Base-by-base conservation (phyloP, 2,797 vertebrate genomes). In the Halcyon badia region DNA sequence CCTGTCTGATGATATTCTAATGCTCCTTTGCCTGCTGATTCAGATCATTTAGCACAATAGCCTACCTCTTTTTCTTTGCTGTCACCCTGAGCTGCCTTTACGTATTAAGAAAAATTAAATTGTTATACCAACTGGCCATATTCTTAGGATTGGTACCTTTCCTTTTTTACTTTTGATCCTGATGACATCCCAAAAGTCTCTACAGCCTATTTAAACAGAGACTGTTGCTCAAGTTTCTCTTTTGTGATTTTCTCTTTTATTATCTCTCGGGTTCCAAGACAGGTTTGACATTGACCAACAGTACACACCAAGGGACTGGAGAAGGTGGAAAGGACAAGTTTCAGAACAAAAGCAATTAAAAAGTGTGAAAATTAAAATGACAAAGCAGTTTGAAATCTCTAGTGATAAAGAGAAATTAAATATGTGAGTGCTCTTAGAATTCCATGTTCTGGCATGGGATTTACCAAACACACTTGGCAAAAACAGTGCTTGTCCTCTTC, bases 321-420 rank as follows among this genome's bases (percentile, higher is more conserved):
- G 64, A 94, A 94, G 83, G 77, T 82, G 66, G 21, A 89, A 95
- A 93, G 85, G 93, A 94, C 83, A 93, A 76, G 60, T 86, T 90
- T 83, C 70, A 77, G 62, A 82, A 95, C 70, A 93, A 95, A 95
- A 86, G 85, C 90, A 97, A 97, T 97, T 96, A 94, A 95, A 86
- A 96, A 77, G 80, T 95, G 95, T 93, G 97, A 95, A 97, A 94
- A 94, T 44, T 5, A 77, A 91, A 93, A 87, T 93, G 91, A 86
- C 83, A 95, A 87, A 94, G 39, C n/a, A 82, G 73, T 85, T 68
- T 90, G 83, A 96, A 91, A 48, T 79, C 89, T 52, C 93, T 73
- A 60, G 87, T 57, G 73, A 70, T 56, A 56, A 96, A 79, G 62
- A 86, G 14, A 95, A 95, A 96, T 93, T 91, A 96, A 90, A 77